Percentiles rank a stretch among this genome's conserved stretches.
Evolutionary conservation across 64 coral and sea anemone genomes (phyloP).

Genomic region (Stichodactyla helianthus): DNA sequence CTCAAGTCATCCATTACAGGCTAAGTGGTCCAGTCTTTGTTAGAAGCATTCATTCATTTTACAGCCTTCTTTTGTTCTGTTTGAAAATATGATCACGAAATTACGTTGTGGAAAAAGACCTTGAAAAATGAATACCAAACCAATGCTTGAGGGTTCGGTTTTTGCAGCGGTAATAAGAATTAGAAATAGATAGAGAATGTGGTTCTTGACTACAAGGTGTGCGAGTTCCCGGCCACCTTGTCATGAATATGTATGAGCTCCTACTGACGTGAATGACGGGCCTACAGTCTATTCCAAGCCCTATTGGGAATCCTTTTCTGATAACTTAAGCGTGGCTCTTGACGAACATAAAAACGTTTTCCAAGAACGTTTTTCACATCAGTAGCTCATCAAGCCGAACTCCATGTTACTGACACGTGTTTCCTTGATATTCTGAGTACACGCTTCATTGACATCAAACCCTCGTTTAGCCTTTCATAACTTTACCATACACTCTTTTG

Average conservation of each 20-base stretch:
- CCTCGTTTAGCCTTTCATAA: no score
- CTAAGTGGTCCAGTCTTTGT: neutral
- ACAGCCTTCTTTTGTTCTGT: neutral
- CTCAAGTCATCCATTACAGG: neutral
- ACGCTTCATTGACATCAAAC: no score
- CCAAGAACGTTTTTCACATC: neutral
- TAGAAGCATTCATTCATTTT: neutral
- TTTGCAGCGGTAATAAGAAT: neutral
- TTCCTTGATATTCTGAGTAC: neutral
- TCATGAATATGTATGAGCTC: neutral
- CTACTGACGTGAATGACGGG: neutral
- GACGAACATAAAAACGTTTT: neutral
- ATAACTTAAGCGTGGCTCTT: neutral
- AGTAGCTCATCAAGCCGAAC: neutral
- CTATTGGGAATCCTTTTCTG: neutral
- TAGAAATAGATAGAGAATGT: neutral
- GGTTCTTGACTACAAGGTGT: neutral
- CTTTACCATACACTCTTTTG: no score
- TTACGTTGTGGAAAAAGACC: neutral
- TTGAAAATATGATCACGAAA: neutral
- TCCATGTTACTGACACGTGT: neutral
- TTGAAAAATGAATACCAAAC: neutral
- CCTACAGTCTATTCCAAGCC: neutral
- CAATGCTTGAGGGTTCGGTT: neutral
- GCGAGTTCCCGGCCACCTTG: no score